Percentiles rank a stretch among this genome's conserved stretches.
phyloP scores from a whole-genome alignment of 2,888 invertebrate species.

The Eupeodes latifasciatus region DNA sequence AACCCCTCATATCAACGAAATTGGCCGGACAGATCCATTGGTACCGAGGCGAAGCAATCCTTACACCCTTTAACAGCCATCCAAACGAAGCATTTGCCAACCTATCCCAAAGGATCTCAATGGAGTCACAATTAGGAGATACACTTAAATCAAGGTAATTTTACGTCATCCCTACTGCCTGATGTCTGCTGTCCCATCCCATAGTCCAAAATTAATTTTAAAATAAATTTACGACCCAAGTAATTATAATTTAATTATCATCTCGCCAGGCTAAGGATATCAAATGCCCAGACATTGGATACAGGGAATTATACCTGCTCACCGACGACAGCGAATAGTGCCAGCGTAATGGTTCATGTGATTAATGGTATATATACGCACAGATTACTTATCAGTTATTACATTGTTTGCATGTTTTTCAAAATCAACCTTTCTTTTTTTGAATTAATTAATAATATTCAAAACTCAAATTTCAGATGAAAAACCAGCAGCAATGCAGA shows the following conservation, averaged over 20 bases:
- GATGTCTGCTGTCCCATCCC: no score
- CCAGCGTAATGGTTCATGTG: constrained; percentile 94
- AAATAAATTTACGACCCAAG: constrained; percentile 34
- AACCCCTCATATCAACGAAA: constrained; percentile 86
- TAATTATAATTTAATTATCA: constrained; percentile 16
- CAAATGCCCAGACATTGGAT: constrained; percentile 90
- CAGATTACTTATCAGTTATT: constrained; percentile 23
- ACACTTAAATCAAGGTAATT: constrained; percentile 88
- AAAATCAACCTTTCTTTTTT: background rate
- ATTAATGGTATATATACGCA: constrained; percentile 89
- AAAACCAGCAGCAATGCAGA: constrained; percentile 95
- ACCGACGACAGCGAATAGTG: constrained; percentile 92
- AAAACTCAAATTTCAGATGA: constrained; percentile 87
- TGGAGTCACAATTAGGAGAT: constrained; percentile 85
- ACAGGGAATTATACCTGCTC: constrained; percentile 96
- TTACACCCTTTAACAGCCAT: constrained; percentile 80
- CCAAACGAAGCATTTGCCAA: constrained; percentile 81
- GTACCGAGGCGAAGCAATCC: constrained; percentile 86
- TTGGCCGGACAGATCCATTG: constrained; percentile 89
- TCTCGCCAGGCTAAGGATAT: constrained; percentile 87
- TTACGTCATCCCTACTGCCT: background rate
- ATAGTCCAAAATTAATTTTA: background rate
- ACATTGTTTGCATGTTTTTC: constrained; percentile 26
- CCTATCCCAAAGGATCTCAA: constrained; percentile 82
- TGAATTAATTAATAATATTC: background rate